A percentile compares a stretch with the other conserved stretches of the same genome.
Evolutionary conservation across 2,888 invertebrate genomes (phyloP).

Genomic region (Neria commutata): DNA sequence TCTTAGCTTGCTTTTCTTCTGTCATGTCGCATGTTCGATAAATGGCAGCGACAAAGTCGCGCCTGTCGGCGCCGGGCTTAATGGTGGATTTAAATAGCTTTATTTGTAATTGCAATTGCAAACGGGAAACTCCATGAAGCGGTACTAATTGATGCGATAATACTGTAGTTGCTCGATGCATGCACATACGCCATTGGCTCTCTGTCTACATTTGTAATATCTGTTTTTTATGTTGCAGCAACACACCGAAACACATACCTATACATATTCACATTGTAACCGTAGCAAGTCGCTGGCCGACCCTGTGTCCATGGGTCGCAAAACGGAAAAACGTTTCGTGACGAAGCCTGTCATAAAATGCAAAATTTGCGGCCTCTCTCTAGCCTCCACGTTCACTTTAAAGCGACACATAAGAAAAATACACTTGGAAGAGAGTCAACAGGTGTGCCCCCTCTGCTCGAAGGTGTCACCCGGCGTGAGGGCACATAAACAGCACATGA

Average conservation of each 20-base stretch:
- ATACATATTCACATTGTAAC: slow-evolving; percentile 53
- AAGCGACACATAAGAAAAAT: slow-evolving; percentile 55
- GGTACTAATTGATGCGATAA: too few species aligned
- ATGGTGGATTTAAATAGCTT: too few species aligned
- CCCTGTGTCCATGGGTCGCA: slow-evolving; percentile 46
- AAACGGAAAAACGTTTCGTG: slow-evolving; percentile 52
- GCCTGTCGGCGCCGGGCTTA: too few species aligned
- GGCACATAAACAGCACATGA: slow-evolving; percentile 52
- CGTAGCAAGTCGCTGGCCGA: slow-evolving; percentile 55
- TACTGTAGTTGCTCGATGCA: too few species aligned
- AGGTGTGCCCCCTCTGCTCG: slow-evolving; percentile 49
- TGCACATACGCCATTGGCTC: too few species aligned
- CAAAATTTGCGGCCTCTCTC: slow-evolving; percentile 48
- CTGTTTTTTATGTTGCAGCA: too few species aligned
- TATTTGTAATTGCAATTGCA: too few species aligned
- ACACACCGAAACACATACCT: slow-evolving; percentile 56
- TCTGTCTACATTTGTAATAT: too few species aligned
- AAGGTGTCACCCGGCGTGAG: slow-evolving; percentile 50
- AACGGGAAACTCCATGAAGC: too few species aligned
- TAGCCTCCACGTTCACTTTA: slow-evolving; percentile 50
- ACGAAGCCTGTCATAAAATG: slow-evolving; percentile 49
- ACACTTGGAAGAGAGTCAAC: slow-evolving; percentile 47
- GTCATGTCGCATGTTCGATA: too few species aligned
- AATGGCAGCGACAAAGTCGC: too few species aligned
- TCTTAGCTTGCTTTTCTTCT: too few species aligned